A percentile compares a stretch with the other conserved stretches of the same genome.
These are phyloP conservation scores for Creontiades dilutus DNA, from an alignment of 2,888 invertebrate genomes.

Conservation along the genomic window DNA sequence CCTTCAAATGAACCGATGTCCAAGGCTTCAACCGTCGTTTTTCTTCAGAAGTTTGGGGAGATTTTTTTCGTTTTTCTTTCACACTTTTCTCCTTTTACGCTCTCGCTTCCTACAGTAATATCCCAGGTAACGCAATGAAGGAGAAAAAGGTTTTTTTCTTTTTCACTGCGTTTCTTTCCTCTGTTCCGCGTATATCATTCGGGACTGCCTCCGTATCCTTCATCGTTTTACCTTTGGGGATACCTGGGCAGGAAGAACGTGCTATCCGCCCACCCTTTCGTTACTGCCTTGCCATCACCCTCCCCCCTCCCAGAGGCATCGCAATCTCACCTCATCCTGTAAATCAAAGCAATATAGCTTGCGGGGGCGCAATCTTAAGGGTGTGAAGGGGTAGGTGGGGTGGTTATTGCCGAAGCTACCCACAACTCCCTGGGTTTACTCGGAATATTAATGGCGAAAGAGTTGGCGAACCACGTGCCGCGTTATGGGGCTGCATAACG, in stretches of 20 bases:
- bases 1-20: background rate
- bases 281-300: background rate
- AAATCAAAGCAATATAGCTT: slow-evolving; percentile 66
- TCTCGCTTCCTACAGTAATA: background rate
- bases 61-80: background rate
- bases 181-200: slow-evolving; percentile 50
- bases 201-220: slow-evolving; percentile 31
- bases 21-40: background rate
- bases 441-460: slow-evolving; percentile 65
- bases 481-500: slow-evolving; percentile 29
- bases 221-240: slow-evolving; percentile 58
- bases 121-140: slow-evolving; percentile 29
- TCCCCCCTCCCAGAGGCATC: background rate
- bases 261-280: background rate
- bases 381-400: slow-evolving; percentile 34
- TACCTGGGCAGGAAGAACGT: slow-evolving; percentile 53
- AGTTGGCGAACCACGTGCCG: slow-evolving; percentile 54
- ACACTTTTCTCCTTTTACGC: background rate
- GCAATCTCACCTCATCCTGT: slow-evolving; percentile 64
- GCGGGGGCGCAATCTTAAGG: slow-evolving; percentile 48
- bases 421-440: slow-evolving; percentile 49
- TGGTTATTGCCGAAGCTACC: slow-evolving; percentile 64
- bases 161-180: background rate
- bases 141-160: slow-evolving; percentile 16
- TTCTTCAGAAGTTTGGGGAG: slow-evolving; percentile 30